These are phyloP conservation scores for Aegithalos caudatus DNA, from an alignment of 2,113 vertebrate genomes.

Conservation along the genomic window DNA sequence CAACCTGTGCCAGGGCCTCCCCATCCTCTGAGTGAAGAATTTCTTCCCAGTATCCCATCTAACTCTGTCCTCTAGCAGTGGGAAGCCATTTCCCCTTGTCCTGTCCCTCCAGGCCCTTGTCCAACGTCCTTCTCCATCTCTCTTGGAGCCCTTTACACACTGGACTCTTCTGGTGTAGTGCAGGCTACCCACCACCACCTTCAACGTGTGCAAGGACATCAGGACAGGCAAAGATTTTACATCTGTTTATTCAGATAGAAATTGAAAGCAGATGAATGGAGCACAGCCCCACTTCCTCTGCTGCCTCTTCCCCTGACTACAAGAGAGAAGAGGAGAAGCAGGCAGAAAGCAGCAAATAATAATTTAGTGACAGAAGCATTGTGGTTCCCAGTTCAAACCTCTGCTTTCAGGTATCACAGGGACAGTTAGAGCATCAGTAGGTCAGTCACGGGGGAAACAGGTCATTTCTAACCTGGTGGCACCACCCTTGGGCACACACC, in stretches of 20 bases:
- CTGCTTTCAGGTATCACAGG: slow-evolving; percentile 17
- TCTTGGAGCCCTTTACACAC: background rate
- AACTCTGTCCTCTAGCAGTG: background rate
- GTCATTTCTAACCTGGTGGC: background rate
- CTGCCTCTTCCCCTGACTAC: slow-evolving; percentile 30
- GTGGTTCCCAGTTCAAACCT: slow-evolving; percentile 54
- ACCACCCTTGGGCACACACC: background rate
- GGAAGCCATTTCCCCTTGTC: background rate
- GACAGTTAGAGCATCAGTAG: slow-evolving; percentile 31
- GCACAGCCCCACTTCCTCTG: slow-evolving; percentile 54
- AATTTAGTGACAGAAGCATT: slow-evolving; percentile 61
- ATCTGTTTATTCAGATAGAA: slow-evolving; percentile 66
- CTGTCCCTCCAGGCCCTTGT: background rate
- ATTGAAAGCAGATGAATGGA: slow-evolving; percentile 61
- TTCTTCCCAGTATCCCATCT: background rate
- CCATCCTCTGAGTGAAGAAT: background rate
- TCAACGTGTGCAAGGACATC: background rate
- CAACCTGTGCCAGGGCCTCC: rapidly evolving
- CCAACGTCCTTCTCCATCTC: background rate
- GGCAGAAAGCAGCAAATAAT: slow-evolving; percentile 57
- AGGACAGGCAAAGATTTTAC: slow-evolving; percentile 1
- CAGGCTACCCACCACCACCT: background rate
- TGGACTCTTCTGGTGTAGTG: too few relatives aligned
- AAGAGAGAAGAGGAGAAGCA: background rate
- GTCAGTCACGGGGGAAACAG: background rate